Percentiles rank a stretch among this genome's conserved stretches.
Conservation (phyloP, 92 coral and sea anemone genomes). For the Zoanthus gigantus region DNA sequence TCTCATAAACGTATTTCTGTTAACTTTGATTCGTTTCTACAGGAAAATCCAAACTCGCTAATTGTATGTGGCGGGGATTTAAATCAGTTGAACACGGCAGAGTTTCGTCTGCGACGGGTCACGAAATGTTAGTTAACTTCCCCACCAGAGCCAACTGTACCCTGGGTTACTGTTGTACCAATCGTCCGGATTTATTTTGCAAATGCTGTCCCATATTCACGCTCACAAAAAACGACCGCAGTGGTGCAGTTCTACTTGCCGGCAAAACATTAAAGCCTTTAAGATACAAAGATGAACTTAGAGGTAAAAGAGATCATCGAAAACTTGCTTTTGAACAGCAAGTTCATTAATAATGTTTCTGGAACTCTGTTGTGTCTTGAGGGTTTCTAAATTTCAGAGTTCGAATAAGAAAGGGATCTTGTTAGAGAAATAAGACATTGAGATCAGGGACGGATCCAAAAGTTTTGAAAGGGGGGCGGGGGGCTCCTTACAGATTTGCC, state of each 20-base stretch:
- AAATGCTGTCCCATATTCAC: constrained; percentile 1
- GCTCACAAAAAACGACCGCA: neutral
- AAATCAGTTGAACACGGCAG: too few relatives aligned
- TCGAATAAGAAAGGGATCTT: too few relatives aligned
- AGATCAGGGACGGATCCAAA: too few relatives aligned
- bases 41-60: too few relatives aligned
- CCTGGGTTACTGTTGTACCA: neutral
- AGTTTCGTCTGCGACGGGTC: too few relatives aligned
- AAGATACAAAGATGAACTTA: neutral
- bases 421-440: too few relatives aligned
- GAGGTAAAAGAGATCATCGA: constrained; percentile 11
- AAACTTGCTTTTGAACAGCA: constrained; percentile 11
- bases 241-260: neutral
- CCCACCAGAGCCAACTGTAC: constrained; percentile 16
- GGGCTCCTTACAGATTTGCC: too few relatives aligned
- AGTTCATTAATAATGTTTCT: neutral
- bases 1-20: too few relatives aligned
- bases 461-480: too few relatives aligned
- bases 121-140: neutral
- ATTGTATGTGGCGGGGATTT: too few relatives aligned
- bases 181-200: neutral
- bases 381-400: too few relatives aligned
- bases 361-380: neutral
- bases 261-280: neutral
- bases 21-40: too few relatives aligned